Percentiles rank a stretch among this genome's conserved stretches.
phyloP scores from a whole-genome alignment of 2,797 vertebrate genomes.

The Lophotriccus pileatus region DNA sequence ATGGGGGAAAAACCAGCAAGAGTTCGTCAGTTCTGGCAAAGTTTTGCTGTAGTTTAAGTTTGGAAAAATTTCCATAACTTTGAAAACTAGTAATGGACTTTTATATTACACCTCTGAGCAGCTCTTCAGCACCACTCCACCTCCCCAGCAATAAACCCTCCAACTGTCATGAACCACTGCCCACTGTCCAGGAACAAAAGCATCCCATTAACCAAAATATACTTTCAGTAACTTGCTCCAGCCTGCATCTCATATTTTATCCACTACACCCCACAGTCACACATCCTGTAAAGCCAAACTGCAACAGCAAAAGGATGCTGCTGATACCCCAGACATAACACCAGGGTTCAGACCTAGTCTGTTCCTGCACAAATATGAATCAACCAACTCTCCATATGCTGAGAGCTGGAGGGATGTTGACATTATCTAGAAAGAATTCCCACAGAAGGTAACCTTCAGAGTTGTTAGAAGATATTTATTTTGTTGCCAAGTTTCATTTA shows the following conservation, averaged over 20 bases:
- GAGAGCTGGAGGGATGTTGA: constrained; percentile 49
- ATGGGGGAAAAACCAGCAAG: neutral
- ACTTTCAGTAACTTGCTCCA: neutral
- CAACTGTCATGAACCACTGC: neutral
- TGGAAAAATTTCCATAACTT: neutral
- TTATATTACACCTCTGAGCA: neutral
- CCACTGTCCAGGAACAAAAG: neutral
- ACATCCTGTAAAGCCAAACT: neutral
- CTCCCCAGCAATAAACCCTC: neutral
- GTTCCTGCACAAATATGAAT: neutral
- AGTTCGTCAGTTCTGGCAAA: neutral
- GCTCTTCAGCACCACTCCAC: neutral
- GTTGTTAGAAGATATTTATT: constrained; percentile 45
- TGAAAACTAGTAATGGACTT: neutral
- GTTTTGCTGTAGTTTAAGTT: neutral
- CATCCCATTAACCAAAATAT: neutral
- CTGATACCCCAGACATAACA: neutral
- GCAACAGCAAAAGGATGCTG: neutral
- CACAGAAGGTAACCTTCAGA: constrained; percentile 56
- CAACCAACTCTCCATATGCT: neutral
- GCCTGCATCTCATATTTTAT: neutral
- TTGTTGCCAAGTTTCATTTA: constrained; percentile 33
- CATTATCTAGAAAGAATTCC: constrained; percentile 58
- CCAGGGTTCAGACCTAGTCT: neutral
- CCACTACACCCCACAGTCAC: neutral